A percentile compares a stretch with the other conserved stretches of the same genome.
phyloP scores from a whole-genome alignment of 2,797 vertebrate species.

The Fundulus diaphanus region DNA sequence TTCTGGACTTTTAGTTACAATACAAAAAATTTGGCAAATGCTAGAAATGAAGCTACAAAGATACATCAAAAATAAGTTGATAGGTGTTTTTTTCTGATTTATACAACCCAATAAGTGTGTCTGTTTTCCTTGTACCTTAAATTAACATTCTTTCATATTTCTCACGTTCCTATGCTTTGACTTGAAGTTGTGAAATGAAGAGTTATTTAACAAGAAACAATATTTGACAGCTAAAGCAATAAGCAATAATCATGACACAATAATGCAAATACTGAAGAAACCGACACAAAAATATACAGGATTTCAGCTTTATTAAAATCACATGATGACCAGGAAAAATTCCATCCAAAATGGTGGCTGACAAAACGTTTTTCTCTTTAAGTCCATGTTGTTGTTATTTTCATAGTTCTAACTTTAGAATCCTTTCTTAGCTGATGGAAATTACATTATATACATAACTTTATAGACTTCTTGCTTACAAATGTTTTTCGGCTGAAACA shows the following conservation, averaged over 20 bases:
- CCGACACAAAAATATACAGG: background rate
- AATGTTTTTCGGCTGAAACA: background rate
- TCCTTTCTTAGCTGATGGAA: background rate
- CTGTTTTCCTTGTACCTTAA: background rate
- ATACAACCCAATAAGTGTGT: background rate
- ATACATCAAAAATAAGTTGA: background rate
- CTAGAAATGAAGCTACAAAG: background rate
- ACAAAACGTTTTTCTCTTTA: background rate
- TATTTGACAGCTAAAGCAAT: background rate
- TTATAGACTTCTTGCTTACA: background rate
- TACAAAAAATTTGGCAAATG: background rate
- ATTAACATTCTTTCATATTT: background rate
- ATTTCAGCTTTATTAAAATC: background rate
- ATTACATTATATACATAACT: background rate
- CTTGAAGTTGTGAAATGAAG: background rate
- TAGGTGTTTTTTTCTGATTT: background rate
- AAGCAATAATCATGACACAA: background rate
- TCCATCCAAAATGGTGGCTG: background rate
- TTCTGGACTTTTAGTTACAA: background rate
- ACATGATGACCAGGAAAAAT: background rate
- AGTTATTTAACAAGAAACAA: background rate
- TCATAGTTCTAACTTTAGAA: background rate
- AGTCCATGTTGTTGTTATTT: background rate
- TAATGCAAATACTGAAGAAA: background rate
- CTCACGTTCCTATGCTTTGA: background rate